phyloP scores from a whole-genome alignment of 2,797 vertebrate genomes.

The Microctenopoma lineatum region DNA sequence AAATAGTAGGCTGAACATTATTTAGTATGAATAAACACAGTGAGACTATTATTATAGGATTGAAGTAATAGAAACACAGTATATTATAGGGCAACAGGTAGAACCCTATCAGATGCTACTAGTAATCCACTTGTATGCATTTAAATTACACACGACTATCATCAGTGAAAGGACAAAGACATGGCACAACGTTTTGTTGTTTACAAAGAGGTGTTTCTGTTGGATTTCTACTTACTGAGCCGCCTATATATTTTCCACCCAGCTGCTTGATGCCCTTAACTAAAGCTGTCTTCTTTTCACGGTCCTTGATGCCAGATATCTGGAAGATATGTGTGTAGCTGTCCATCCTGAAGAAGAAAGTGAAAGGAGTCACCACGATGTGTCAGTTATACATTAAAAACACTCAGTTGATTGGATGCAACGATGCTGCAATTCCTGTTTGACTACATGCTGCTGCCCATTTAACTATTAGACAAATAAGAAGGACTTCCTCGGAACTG shows the following conservation, averaged over 20 bases:
- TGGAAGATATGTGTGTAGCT: constrained; percentile 64
- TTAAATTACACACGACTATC: background rate
- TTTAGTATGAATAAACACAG: background rate
- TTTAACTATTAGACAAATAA: background rate
- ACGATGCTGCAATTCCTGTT: constrained; percentile 27
- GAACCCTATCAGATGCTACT: background rate
- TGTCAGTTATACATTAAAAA: background rate
- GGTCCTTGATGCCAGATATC: constrained; percentile 78
- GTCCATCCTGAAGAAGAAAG: constrained; percentile 64
- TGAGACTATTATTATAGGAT: background rate
- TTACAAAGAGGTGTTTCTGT: no score
- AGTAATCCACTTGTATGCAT: background rate
- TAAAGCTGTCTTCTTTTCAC: constrained; percentile 70
- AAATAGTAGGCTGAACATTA: background rate
- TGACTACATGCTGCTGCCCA: background rate
- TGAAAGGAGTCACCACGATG: background rate
- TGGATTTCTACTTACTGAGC: constrained; percentile 78
- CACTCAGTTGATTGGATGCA: background rate
- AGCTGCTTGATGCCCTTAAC: constrained; percentile 76
- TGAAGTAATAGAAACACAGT: no score
- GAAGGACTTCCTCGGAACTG: background rate
- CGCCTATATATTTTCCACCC: constrained; percentile 79
- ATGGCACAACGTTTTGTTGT: no score
- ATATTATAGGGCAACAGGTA: background rate
- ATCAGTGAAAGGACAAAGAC: no score